phyloP scores from a whole-genome alignment of 2,888 invertebrate genomes.

The Tortrix viridana region DNA sequence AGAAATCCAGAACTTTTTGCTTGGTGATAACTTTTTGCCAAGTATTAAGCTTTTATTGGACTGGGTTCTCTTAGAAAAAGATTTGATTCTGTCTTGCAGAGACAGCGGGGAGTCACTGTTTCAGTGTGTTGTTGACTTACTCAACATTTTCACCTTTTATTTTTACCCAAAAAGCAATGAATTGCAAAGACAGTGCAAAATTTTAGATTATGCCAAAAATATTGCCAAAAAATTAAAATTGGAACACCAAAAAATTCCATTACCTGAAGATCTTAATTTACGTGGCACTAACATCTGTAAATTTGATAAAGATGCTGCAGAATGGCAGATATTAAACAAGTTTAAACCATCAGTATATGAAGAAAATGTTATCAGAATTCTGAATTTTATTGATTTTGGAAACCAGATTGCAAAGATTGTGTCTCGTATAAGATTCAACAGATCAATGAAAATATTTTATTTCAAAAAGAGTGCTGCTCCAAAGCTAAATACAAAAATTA shows the following conservation, averaged over 20 bases:
- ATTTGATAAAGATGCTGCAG: slow-evolving; percentile 86
- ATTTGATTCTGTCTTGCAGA: slow-evolving; percentile 90
- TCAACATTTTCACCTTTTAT: slow-evolving; percentile 92
- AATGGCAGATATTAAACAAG: slow-evolving; percentile 87
- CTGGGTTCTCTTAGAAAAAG: slow-evolving; percentile 92
- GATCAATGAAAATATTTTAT: slow-evolving; percentile 75
- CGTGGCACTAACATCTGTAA: slow-evolving; percentile 88
- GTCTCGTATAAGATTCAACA: slow-evolving; percentile 87
- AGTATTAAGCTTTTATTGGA: slow-evolving; percentile 92
- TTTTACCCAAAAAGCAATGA: slow-evolving; percentile 66
- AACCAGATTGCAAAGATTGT: slow-evolving; percentile 87
- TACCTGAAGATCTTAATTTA: slow-evolving; percentile 90
- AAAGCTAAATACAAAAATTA: slow-evolving; percentile 68
- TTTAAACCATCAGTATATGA: slow-evolving; percentile 85
- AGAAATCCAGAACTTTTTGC: slow-evolving; percentile 84
- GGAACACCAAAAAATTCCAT: slow-evolving; percentile 86
- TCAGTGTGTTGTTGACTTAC: slow-evolving; percentile 90
- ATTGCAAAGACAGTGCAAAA: slow-evolving; percentile 54
- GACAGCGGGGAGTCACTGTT: slow-evolving; percentile 91
- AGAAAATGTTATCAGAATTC: slow-evolving; percentile 89
- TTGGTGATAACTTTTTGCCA: slow-evolving; percentile 85
- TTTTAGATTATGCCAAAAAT: slow-evolving; percentile 64
- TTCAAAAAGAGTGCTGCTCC: slow-evolving; percentile 65
- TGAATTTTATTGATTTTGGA: slow-evolving; percentile 92
- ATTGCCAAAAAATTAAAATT: slow-evolving; percentile 81